Percentiles rank a stretch among this genome's conserved stretches.
These are phyloP conservation scores for Oryzias javanicus DNA, from an alignment of 2,113 vertebrate species.

Conservation along the genomic window DNA sequence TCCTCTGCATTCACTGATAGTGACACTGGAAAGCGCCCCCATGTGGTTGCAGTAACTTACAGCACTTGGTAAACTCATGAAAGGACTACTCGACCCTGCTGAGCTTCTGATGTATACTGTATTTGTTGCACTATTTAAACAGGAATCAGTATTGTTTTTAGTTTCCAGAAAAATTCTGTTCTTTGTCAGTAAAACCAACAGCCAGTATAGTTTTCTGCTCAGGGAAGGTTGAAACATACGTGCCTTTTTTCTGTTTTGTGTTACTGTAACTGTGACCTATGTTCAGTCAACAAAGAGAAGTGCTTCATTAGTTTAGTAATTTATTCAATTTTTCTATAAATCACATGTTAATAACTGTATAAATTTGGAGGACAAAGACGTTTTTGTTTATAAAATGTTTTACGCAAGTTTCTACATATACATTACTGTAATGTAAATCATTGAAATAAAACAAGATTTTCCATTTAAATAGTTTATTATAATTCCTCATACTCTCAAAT, in stretches of 20 bases:
- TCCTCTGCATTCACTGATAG: too few relatives aligned
- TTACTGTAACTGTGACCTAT: conserved; percentile 19
- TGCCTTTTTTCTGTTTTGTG: conserved; percentile 36
- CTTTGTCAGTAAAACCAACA: conserved; percentile 1
- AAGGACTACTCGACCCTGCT: too few relatives aligned
- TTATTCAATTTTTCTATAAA: conserved; percentile 26
- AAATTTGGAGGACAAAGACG: background rate
- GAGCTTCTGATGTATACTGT: background rate
- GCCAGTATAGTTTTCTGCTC: conserved; percentile 19
- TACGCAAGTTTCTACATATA: background rate
- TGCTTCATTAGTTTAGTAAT: conserved; percentile 15
- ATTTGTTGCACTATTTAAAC: conserved; percentile 28
- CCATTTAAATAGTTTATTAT: conserved; percentile 61
- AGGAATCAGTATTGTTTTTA: conserved; percentile 9
- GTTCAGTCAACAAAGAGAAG: conserved; percentile 7
- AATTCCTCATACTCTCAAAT: conserved; percentile 54
- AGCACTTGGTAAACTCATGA: too few relatives aligned
- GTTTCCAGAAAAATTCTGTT: conserved; percentile 1
- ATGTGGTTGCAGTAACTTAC: too few relatives aligned
- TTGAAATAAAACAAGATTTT: conserved; percentile 26
- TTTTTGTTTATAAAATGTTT: background rate
- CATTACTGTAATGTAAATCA: background rate
- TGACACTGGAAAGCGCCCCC: too few relatives aligned
- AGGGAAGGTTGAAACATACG: conserved; percentile 27
- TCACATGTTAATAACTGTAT: conserved; percentile 26